phyloP scores from a whole-genome alignment of 2,888 invertebrate genomes.

The Gisinianus flammeolus region DNA sequence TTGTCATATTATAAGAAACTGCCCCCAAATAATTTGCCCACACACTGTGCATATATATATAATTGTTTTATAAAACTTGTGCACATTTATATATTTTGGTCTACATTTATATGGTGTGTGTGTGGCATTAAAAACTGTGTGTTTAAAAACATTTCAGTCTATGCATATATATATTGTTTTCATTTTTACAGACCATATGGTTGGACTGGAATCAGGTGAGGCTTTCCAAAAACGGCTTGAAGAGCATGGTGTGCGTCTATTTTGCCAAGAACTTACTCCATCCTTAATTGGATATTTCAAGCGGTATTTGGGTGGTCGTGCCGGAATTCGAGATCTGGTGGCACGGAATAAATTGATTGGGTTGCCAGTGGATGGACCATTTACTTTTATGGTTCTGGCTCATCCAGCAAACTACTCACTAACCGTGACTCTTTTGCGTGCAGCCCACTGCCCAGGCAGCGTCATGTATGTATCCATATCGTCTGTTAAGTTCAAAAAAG shows the following conservation, averaged over 20 bases:
- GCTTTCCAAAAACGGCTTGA: constrained; percentile 60
- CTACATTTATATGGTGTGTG: too few species aligned
- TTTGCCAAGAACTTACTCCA: constrained; percentile 62
- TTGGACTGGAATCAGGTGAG: constrained; percentile 61
- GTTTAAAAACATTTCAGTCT: too few species aligned
- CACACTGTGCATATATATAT: too few species aligned
- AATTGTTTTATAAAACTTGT: too few species aligned
- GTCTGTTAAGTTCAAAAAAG: too few species aligned
- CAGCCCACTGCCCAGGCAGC: constrained; percentile 83
- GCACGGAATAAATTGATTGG: constrained; percentile 55
- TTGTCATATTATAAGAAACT: too few species aligned
- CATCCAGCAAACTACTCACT: constrained; percentile 60
- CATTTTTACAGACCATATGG: constrained; percentile 64
- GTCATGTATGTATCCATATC: too few species aligned
- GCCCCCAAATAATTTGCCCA: too few species aligned
- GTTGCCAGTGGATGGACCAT: constrained; percentile 34
- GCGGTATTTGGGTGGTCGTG: constrained; percentile 56
- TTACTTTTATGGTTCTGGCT: constrained; percentile 53
- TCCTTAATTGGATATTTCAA: constrained; percentile 61
- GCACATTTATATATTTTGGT: too few species aligned
- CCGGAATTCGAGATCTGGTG: constrained; percentile 59
- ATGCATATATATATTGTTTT: too few species aligned
- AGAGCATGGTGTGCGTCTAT: constrained; percentile 61
- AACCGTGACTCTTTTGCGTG: constrained; percentile 72
- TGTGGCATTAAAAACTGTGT: too few species aligned